Base-by-base conservation (phyloP, 2,113 vertebrate species). In the Cephalopholis sonnerati region DNA sequence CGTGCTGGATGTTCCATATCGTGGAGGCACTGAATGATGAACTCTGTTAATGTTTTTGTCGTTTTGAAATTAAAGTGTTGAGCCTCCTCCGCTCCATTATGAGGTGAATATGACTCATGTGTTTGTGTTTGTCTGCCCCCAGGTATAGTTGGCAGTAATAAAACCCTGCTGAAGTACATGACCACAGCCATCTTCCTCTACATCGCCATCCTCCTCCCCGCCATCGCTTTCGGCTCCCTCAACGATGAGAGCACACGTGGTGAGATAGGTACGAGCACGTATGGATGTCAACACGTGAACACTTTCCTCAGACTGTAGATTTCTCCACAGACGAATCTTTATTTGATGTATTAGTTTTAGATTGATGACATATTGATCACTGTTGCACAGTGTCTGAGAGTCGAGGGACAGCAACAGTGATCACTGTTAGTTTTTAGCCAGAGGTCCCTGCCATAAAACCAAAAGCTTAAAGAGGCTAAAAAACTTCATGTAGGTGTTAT, bases 131-230 rank as follows among this genome's bases (percentile, higher is more conserved):
- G 62, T 88, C 72, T 93, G 58, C 91, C 87, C 62, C 50, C 90
- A 99, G 98, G 98, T 90, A 91, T 99, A 36, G 95, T 97, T 41
- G 98, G 98, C 89, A 97, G 95, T 91, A 98, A 98, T 93, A 99
- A 97, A 94, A 95, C 97, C 65, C 95, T 99, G 88, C 96, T 98
- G 77, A 99, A 99, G 92, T 98, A 97, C 92, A 96, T 99, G 95
- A 99, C 98, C 22, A 99, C 98, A 5, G 97, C 98, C 92, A 97
- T 99, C 87, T 99, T 99, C 91, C 97, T 99, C 76, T 99, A 99
- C 94, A 99, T 99, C 18, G 97, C 97, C 86, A 98, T 98, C 92
- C 97, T 99, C 69, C 96, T 99, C 69, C 98, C 98, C 5, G 97
- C 98, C n/a, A 99, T 99, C 50, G 98, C 98, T 1, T 99, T 99